Conservation (phyloP, 1,140 invertebrate species). For the Temnothorax curvispinosus region DNA sequence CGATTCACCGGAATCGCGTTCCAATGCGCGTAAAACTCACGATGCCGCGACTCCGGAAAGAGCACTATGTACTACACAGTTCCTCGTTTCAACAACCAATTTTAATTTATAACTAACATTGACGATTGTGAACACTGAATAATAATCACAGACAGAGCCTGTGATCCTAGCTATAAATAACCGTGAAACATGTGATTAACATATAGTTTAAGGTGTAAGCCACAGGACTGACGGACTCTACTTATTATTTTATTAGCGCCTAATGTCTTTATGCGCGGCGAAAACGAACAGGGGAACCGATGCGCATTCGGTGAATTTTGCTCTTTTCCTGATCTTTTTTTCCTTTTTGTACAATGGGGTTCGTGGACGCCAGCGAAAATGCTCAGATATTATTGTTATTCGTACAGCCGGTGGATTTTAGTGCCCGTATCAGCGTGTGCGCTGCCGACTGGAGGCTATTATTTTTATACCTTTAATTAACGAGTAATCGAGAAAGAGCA, state of each 20-base stretch:
- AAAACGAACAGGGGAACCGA: constrained; percentile 32
- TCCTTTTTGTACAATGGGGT: constrained; percentile 44
- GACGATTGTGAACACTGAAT: constrained; percentile 51
- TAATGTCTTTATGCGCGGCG: constrained; percentile 69
- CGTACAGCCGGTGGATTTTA: constrained; percentile 71
- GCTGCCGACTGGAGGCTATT: constrained; percentile 81
- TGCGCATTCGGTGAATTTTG: constrained; percentile 47
- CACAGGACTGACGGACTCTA: constrained; percentile 82
- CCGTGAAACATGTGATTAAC: constrained; percentile 70
- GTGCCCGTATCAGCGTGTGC: constrained; percentile 52
- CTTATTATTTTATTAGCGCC: constrained; percentile 78
- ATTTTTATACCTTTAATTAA: constrained; percentile 82
- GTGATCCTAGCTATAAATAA: constrained; percentile 73
- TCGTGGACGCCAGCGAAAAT: constrained; percentile 67
- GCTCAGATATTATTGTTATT: constrained; percentile 77
- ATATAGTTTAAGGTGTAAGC: constrained; percentile 70
- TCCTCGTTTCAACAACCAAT: constrained; percentile 81
- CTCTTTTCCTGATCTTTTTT: constrained; percentile 31
- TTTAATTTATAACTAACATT: constrained; percentile 74
- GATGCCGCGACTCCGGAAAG: constrained; percentile 8
- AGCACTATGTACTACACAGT: constrained; percentile 76
- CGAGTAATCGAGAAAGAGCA: constrained; percentile 58
- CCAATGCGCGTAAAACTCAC: background rate
- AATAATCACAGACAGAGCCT: constrained; percentile 72
- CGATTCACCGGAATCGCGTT: background rate